phyloP scores from a whole-genome alignment of 2,888 invertebrate genomes.

The Drosophila lacicola region DNA sequence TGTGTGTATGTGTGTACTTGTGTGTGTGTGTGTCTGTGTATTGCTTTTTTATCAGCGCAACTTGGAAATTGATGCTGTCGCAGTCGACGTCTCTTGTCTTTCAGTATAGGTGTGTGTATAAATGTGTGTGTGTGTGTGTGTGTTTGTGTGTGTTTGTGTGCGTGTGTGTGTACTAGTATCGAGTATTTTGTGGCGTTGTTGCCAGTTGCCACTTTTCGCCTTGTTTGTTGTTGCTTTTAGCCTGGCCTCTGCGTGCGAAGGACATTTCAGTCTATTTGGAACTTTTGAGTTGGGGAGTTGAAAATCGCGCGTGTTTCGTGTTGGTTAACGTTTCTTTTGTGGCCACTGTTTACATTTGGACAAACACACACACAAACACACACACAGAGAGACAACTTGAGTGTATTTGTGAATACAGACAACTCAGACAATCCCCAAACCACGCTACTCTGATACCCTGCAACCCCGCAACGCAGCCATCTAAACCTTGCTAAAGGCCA shows the following conservation, averaged over 20 bases:
- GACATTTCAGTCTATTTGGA: conserved; percentile 80
- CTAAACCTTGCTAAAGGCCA: not conserved
- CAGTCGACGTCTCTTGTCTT: conserved; percentile 44
- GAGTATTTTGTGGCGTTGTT: conserved; percentile 52
- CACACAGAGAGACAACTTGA: not conserved
- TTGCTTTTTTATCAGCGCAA: conserved; percentile 44
- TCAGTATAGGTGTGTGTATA: conserved; percentile 19
- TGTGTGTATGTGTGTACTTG: conserved; percentile 10
- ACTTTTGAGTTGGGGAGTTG: conserved; percentile 82
- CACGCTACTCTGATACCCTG: too few species aligned
- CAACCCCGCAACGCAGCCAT: too few species aligned
- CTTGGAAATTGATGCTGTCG: conserved; percentile 60
- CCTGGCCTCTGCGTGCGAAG: conserved; percentile 66
- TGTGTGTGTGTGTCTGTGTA: conserved; percentile 16
- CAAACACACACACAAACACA: conserved; percentile 6
- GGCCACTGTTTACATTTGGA: conserved; percentile 24
- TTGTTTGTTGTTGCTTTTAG: conserved; percentile 37
- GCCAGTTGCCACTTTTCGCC: conserved; percentile 43
- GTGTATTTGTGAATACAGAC: not conserved
- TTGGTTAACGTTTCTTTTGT: conserved; percentile 38
- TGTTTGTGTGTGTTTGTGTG: conserved; percentile 2
- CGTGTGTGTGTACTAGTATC: conserved; percentile 28
- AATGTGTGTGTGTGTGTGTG: conserved; percentile 19
- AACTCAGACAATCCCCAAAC: too few species aligned
- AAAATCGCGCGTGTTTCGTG: conserved; percentile 65